Conservation (phyloP, 2,888 invertebrate species). For the Lamellibrachia satsuma region DNA sequence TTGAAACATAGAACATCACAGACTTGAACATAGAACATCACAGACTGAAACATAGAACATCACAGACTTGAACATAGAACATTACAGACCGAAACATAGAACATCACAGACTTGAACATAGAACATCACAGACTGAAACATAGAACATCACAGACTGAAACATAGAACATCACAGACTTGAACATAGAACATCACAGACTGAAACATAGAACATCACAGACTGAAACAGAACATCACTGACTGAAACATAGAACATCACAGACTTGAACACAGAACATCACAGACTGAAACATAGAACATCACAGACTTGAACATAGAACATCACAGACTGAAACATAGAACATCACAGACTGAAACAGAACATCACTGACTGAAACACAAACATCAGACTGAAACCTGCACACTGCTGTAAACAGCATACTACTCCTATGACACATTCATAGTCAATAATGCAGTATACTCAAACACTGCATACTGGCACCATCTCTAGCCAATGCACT, state of each 20-base stretch:
- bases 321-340: not conserved
- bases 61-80: not conserved
- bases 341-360: slow-evolving; percentile 1
- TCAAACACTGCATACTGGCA: too few species aligned
- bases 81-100: not conserved
- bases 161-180: not conserved
- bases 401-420: slow-evolving; percentile 32
- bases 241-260: not conserved
- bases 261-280: not conserved
- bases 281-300: not conserved
- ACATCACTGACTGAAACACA: not conserved
- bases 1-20: not conserved
- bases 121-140: not conserved
- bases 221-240: not conserved
- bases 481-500: too few species aligned
- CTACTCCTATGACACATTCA: too few species aligned
- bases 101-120: not conserved
- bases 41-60: not conserved
- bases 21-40: not conserved
- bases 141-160: not conserved
- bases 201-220: not conserved
- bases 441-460: too few species aligned
- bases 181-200: not conserved
- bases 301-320: not conserved
- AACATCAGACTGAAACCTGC: not conserved